A percentile compares a stretch with the other conserved stretches of the same genome.
Evolutionary conservation across 1,140 invertebrate species (phyloP).

Genomic region (Bombus impatiens): DNA sequence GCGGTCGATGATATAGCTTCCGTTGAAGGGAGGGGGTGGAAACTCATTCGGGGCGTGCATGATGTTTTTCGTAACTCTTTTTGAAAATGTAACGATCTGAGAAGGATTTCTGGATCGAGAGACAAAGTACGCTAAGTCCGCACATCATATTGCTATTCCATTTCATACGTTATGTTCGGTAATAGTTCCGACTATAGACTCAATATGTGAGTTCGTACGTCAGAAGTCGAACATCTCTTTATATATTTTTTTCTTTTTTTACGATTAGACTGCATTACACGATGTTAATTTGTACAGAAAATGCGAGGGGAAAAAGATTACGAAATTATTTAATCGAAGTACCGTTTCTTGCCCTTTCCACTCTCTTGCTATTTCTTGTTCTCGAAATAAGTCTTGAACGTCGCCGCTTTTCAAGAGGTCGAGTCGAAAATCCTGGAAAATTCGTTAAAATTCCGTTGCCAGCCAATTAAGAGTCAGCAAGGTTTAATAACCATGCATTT

Average conservation of each 20-base stretch:
- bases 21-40: neutral
- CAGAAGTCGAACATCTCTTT: too few species aligned
- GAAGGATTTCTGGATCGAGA: too few species aligned
- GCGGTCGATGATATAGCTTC: neutral
- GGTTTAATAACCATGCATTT: constrained; percentile 3
- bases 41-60: neutral
- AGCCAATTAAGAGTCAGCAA: neutral
- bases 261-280: too few species aligned
- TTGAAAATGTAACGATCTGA: neutral
- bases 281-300: too few species aligned
- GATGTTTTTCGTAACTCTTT: neutral
- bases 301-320: too few species aligned
- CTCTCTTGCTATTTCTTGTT: too few species aligned
- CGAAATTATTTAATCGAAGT: neutral
- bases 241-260: too few species aligned
- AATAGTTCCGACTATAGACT: too few species aligned
- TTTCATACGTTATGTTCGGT: too few species aligned
- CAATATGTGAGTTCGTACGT: too few species aligned
- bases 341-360: neutral
- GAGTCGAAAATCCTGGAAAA: neutral
- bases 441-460: neutral
- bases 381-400: neutral
- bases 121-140: neutral
- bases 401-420: neutral
- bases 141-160: too few species aligned